Percentiles rank a stretch among this genome's conserved stretches.
Evolutionary conservation across 2,888 invertebrate genomes (phyloP).

Genomic region (Tortricodes alternella): DNA sequence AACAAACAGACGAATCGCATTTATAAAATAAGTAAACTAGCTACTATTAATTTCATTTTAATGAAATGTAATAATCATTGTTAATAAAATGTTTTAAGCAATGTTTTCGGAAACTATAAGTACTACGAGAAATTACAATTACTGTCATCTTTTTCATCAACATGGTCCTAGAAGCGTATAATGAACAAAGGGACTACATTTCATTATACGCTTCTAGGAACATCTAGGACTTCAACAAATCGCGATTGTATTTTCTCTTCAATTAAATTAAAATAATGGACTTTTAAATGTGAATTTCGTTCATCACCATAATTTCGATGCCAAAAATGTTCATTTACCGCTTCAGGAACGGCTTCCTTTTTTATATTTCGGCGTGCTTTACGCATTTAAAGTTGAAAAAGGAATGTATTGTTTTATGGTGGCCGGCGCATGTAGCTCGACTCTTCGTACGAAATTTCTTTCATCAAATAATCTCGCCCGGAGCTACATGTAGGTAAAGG

Average conservation of each 20-base stretch:
- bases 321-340: background rate
- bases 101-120: too few relatives aligned
- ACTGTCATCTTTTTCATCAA: too few relatives aligned
- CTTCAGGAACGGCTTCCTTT: background rate
- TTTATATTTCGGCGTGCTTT: background rate
- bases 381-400: conserved; percentile 7
- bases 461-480: conserved; percentile 37
- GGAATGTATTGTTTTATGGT: conserved; percentile 24
- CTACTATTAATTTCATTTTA: too few relatives aligned
- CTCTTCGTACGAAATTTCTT: conserved; percentile 32
- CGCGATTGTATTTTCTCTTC: background rate
- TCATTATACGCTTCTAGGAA: too few relatives aligned
- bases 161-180: too few relatives aligned
- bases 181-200: too few relatives aligned
- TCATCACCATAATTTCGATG: background rate
- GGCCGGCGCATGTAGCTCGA: conserved; percentile 9
- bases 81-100: too few relatives aligned
- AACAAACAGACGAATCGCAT: too few relatives aligned
- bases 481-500: conserved; percentile 32
- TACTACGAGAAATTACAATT: too few relatives aligned
- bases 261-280: background rate
- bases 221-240: too few relatives aligned
- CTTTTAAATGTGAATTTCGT: background rate
- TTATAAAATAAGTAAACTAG: too few relatives aligned
- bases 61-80: too few relatives aligned